Percentiles rank a stretch among this genome's conserved stretches.
Conservation (phyloP, 1,140 invertebrate species). For the Aphelinus atriplicis region DNA sequence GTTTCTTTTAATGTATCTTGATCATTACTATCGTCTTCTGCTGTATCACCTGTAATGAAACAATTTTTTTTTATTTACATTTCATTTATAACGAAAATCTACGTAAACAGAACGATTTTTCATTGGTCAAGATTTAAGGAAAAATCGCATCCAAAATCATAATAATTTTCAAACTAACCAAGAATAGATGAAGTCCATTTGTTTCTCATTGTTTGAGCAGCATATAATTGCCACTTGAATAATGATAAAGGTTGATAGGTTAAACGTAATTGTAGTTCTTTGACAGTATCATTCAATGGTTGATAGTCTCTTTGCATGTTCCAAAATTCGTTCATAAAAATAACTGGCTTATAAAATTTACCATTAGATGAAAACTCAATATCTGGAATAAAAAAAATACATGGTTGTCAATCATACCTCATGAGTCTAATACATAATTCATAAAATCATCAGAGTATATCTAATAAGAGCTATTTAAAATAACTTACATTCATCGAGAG, state of each 20-base stretch:
- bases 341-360: constrained; percentile 89
- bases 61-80: not conserved
- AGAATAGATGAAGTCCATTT: constrained; percentile 72
- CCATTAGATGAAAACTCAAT: constrained; percentile 88
- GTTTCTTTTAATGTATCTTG: constrained; percentile 98
- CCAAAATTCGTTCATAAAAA: constrained; percentile 99
- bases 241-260: constrained; percentile 95
- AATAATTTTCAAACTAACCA: constrained; percentile 48
- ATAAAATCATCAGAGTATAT: not conserved
- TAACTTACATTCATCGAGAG: constrained; percentile 87
- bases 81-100: constrained; percentile 12
- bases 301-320: constrained; percentile 96
- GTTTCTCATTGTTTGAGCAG: constrained; percentile 90
- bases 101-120: not conserved
- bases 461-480: constrained; percentile 21
- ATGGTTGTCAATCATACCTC: not conserved
- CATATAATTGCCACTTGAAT: constrained; percentile 98
- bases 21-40: constrained; percentile 87
- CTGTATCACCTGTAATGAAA: constrained; percentile 52
- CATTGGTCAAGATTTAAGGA: not conserved
- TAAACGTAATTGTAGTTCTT: constrained; percentile 77
- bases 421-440: not conserved
- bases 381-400: constrained; percentile 64
- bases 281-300: constrained; percentile 88
- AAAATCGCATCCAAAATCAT: not conserved